Conservation (phyloP, 2,888 invertebrate genomes). For the Druceiella hillmani region DNA sequence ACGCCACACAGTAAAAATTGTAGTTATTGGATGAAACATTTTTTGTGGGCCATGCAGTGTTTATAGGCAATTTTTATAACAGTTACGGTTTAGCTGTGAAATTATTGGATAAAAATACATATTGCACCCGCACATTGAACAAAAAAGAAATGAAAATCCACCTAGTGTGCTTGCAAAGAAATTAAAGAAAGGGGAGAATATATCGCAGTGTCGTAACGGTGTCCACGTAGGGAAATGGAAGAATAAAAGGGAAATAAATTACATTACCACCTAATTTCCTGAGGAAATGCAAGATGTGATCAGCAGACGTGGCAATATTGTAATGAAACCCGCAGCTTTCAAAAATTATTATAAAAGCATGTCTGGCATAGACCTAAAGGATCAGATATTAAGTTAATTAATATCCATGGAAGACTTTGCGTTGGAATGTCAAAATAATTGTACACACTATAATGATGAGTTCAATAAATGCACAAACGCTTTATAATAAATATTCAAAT, state of each 20-base stretch:
- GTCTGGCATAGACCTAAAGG: slow-evolving; percentile 2
- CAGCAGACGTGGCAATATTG: background rate
- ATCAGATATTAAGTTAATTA: slow-evolving; percentile 5
- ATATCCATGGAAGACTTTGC: too few species aligned
- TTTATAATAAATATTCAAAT: too few species aligned
- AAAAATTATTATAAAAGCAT: slow-evolving; percentile 1
- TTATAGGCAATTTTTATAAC: slow-evolving; percentile 28
- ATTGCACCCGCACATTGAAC: slow-evolving; percentile 26
- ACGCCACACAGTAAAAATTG: slow-evolving; percentile 24
- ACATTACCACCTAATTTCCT: slow-evolving; percentile 1
- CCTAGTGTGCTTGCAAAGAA: slow-evolving; percentile 7
- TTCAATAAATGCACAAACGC: too few species aligned
- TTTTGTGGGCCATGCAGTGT: slow-evolving; percentile 25
- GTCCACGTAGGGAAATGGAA: slow-evolving; percentile 15
- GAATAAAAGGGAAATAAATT: slow-evolving; percentile 9
- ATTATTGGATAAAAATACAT: slow-evolving; percentile 24
- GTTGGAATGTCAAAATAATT: too few species aligned
- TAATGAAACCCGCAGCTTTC: background rate
- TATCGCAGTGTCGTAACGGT: slow-evolving; percentile 3
- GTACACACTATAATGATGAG: too few species aligned
- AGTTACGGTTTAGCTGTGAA: slow-evolving; percentile 22
- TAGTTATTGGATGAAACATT: slow-evolving; percentile 25
- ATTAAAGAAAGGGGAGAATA: slow-evolving; percentile 1
- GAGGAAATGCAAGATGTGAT: background rate
- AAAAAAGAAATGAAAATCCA: background rate